Conservation (phyloP, 2,797 vertebrate genomes). For the Pantherophis vulpinus region DNA sequence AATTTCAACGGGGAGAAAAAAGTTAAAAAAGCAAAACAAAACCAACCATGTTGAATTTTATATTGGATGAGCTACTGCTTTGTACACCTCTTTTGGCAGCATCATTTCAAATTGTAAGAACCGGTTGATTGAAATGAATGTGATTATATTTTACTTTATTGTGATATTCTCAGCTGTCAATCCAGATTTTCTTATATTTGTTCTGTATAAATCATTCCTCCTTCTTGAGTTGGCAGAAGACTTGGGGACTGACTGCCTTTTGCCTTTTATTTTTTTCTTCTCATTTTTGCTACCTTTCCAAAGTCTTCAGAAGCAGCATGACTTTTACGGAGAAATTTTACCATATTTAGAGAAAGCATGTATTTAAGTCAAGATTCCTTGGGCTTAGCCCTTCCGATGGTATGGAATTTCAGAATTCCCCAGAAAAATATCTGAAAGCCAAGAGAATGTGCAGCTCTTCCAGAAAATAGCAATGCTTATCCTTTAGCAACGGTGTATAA, state of each 20-base stretch:
- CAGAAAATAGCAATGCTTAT: neutral
- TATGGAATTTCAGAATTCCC: neutral
- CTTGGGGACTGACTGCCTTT: neutral
- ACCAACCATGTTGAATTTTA: neutral
- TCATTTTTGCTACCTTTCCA: neutral
- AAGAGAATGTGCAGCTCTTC: neutral
- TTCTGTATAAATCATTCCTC: neutral
- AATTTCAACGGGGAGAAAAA: neutral
- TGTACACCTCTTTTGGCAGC: neutral
- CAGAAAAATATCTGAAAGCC: neutral
- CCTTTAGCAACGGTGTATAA: neutral
- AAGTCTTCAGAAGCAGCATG: neutral
- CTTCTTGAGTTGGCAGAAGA: neutral
- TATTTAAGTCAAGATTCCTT: neutral
- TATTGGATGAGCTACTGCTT: neutral
- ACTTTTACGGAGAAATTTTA: neutral
- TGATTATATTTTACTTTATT: neutral
- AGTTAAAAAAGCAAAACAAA: neutral
- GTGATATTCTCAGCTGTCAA: neutral
- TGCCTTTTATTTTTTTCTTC: neutral
- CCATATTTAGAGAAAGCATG: neutral
- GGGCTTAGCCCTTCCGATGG: neutral
- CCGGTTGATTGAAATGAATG: neutral
- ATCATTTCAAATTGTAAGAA: neutral
- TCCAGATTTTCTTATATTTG: neutral